A percentile compares a stretch with the other conserved stretches of the same genome.
Evolutionary conservation across 2,888 invertebrate genomes (phyloP).

Genomic region (Phyllotreta striolata): DNA sequence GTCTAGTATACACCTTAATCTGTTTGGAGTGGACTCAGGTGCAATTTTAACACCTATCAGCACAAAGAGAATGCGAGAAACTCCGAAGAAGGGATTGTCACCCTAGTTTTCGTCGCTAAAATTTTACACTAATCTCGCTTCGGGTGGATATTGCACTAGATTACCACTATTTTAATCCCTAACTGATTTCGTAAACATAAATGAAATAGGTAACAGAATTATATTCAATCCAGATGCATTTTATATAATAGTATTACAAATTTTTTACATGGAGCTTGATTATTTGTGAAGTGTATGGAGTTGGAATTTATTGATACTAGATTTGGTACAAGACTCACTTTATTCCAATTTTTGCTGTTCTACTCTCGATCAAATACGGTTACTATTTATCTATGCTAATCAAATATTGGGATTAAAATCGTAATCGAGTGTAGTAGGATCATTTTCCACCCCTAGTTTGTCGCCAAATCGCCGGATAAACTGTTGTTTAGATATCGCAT

Average conservation of each 20-base stretch:
- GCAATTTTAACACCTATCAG: slow-evolving; percentile 59
- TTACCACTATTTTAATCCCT: neutral
- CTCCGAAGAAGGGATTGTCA: slow-evolving; percentile 35
- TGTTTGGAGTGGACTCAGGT: slow-evolving; percentile 60
- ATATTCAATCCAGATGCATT: no score
- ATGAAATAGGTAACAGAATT: no score
- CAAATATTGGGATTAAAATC: neutral
- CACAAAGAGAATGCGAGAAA: slow-evolving; percentile 42
- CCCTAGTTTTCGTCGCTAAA: slow-evolving; percentile 35
- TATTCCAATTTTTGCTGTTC: no score
- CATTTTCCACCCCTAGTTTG: slow-evolving; percentile 39
- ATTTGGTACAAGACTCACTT: no score
- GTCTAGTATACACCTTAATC: slow-evolving; percentile 57
- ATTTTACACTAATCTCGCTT: slow-evolving; percentile 7
- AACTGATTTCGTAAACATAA: neutral
- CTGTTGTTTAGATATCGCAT: slow-evolving; percentile 50
- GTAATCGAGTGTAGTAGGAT: slow-evolving; percentile 19
- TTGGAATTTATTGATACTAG: no score
- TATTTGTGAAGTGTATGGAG: no score
- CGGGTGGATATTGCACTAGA: neutral
- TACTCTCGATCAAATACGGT: no score
- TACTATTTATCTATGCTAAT: neutral
- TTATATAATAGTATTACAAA: no score
- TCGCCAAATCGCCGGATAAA: slow-evolving; percentile 56
- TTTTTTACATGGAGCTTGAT: no score